phyloP scores from a whole-genome alignment of 2,888 invertebrate genomes.

The Dermolepida albohirtum region DNA sequence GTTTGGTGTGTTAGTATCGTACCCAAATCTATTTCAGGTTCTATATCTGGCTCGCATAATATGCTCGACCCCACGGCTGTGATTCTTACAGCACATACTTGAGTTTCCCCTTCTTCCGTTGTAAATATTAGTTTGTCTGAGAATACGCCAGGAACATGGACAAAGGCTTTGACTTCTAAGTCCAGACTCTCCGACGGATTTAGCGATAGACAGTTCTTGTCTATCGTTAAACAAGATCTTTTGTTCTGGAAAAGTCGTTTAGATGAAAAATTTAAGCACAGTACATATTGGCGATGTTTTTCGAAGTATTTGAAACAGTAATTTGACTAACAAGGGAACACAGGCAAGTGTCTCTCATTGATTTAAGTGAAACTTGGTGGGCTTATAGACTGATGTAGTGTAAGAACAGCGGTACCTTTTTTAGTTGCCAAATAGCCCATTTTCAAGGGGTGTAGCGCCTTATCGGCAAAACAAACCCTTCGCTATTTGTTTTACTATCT shows the following conservation, averaged over 20 bases:
- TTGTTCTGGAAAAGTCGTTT: slow-evolving; percentile 5
- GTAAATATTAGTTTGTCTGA: slow-evolving; percentile 58
- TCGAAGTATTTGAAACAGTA: too few relatives aligned
- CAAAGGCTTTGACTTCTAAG: slow-evolving; percentile 58
- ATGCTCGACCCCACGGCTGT: slow-evolving; percentile 77
- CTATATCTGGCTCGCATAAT: slow-evolving; percentile 71
- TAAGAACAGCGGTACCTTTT: too few relatives aligned
- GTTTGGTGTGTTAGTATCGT: slow-evolving; percentile 72
- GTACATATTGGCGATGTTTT: too few relatives aligned
- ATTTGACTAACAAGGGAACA: too few relatives aligned
- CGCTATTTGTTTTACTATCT: too few relatives aligned
- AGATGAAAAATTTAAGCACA: too few relatives aligned
- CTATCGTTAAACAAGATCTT: slow-evolving; percentile 67
- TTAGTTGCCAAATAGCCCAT: too few relatives aligned
- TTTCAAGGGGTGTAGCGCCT: too few relatives aligned
- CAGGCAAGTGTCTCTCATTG: too few relatives aligned
- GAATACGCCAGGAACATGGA: slow-evolving; percentile 61
- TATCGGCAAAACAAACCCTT: too few relatives aligned
- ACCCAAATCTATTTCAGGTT: slow-evolving; percentile 71
- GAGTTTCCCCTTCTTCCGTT: slow-evolving; percentile 63
- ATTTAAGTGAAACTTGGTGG: too few relatives aligned
- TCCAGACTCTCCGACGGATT: slow-evolving; percentile 55
- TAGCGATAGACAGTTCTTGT: slow-evolving; percentile 62
- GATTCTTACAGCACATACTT: slow-evolving; percentile 67
- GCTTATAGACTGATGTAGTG: too few relatives aligned